These are phyloP conservation scores for Epiblema foenella DNA, from an alignment of 2,888 invertebrate species.

Conservation along the genomic window DNA sequence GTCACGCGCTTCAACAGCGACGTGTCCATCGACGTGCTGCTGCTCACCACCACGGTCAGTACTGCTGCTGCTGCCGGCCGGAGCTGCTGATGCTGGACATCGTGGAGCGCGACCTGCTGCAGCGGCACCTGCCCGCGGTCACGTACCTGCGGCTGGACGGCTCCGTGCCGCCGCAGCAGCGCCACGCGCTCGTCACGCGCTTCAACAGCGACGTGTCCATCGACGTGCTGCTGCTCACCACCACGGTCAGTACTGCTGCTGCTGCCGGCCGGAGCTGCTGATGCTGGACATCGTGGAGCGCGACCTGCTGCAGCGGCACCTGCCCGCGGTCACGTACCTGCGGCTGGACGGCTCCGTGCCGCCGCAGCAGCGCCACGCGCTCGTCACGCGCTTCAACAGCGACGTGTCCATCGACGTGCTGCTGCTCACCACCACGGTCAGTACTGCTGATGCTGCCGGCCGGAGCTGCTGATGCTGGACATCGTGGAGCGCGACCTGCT, in stretches of 20 bases:
- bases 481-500: no score
- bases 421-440: conserved; percentile 95
- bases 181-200: conserved; percentile 93
- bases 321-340: conserved; percentile 95
- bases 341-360: conserved; percentile 97
- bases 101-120: conserved; percentile 95
- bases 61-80: background rate
- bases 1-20: conserved; percentile 97
- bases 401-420: conserved; percentile 99
- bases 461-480: no score
- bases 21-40: conserved; percentile 97
- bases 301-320: conserved; percentile 92
- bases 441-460: conserved; percentile 44
- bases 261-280: no score
- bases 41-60: conserved; percentile 95
- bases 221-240: conserved; percentile 97
- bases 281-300: conserved; percentile 98
- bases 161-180: conserved; percentile 92
- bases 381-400: conserved; percentile 96
- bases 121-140: conserved; percentile 93
- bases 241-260: conserved; percentile 86
- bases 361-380: conserved; percentile 91
- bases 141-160: conserved; percentile 97
- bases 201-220: conserved; percentile 99
- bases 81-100: conserved; percentile 99